phyloP scores from a whole-genome alignment of 1,140 invertebrate species.

The Drosophila lacertosa region DNA sequence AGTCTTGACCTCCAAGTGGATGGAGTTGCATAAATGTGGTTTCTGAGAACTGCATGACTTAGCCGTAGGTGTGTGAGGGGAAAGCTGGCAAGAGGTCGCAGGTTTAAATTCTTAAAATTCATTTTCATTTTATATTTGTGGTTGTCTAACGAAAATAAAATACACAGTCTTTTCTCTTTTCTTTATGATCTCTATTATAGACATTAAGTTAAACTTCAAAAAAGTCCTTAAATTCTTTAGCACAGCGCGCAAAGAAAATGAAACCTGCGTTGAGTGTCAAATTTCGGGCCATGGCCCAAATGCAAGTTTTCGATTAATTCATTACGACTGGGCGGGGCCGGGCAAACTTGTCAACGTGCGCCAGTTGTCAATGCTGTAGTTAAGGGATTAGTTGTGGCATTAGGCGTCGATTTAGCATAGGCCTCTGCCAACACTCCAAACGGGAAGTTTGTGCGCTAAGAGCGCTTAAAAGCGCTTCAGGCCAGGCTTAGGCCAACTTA shows the following conservation, averaged over 20 bases:
- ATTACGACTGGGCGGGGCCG: conserved; percentile 50
- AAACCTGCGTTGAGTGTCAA: conserved; percentile 40
- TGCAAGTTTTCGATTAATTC: conserved; percentile 73
- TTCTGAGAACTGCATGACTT: too few species aligned
- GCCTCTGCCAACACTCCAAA: conserved; percentile 24
- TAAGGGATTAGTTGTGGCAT: conserved; percentile 78
- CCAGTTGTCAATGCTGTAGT: conserved; percentile 77
- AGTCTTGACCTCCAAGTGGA: too few species aligned
- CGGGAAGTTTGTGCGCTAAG: conserved; percentile 62
- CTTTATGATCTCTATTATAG: too few species aligned
- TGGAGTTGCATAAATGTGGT: too few species aligned
- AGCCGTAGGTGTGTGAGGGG: too few species aligned
- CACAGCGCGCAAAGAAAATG: background rate
- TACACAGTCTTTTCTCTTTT: too few species aligned
- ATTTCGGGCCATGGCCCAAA: conserved; percentile 28
- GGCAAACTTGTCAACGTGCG: conserved; percentile 39
- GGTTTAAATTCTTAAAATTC: too few species aligned
- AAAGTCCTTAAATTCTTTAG: conserved; percentile 35
- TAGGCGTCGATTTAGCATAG: conserved; percentile 75
- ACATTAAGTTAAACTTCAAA: background rate
- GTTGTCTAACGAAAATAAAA: too few species aligned
- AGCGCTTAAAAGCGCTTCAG: conserved; percentile 75
- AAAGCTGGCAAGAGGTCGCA: too few species aligned
- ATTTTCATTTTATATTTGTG: too few species aligned
- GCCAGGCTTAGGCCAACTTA: conserved; percentile 68